These are phyloP conservation scores for Choristoneura rosaceana DNA, from an alignment of 2,888 invertebrate genomes.

Conservation along the genomic window DNA sequence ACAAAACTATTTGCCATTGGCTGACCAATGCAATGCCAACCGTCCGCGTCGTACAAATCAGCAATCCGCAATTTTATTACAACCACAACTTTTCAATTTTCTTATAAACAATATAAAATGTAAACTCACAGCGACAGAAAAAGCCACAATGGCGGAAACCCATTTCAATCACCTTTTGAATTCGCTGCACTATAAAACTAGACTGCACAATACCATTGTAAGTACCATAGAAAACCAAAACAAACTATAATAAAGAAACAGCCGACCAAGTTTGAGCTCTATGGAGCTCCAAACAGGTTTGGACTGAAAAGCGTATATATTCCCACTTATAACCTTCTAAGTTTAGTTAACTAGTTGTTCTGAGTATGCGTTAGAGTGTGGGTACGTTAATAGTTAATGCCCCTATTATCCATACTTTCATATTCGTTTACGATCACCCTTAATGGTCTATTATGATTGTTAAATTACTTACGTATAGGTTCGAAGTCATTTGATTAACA, in stretches of 20 bases:
- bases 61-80: background rate
- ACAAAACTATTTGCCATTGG: background rate
- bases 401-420: conserved; percentile 40
- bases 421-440: conserved; percentile 48
- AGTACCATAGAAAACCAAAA: background rate
- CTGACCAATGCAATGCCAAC: background rate
- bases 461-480: conserved; percentile 60
- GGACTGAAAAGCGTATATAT: background rate
- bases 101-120: conserved; percentile 8
- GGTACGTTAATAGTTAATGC: conserved; percentile 38
- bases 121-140: conserved; percentile 6
- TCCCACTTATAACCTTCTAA: conserved; percentile 8
- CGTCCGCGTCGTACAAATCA: background rate
- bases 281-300: background rate
- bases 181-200: conserved; percentile 21
- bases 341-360: background rate
- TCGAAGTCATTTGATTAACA: conserved; percentile 54
- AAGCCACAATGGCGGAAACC: conserved; percentile 6
- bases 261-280: conserved; percentile 3
- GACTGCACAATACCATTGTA: conserved; percentile 35
- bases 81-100: conserved; percentile 8
- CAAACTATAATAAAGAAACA: background rate
- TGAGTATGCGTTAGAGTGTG: background rate
- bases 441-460: conserved; percentile 64
- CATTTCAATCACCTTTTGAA: conserved; percentile 34